Evolutionary conservation across 1,140 invertebrate genomes (phyloP), one percentile per base, ranked within the genome.

Genomic region (Ceratina australensis): DNA sequence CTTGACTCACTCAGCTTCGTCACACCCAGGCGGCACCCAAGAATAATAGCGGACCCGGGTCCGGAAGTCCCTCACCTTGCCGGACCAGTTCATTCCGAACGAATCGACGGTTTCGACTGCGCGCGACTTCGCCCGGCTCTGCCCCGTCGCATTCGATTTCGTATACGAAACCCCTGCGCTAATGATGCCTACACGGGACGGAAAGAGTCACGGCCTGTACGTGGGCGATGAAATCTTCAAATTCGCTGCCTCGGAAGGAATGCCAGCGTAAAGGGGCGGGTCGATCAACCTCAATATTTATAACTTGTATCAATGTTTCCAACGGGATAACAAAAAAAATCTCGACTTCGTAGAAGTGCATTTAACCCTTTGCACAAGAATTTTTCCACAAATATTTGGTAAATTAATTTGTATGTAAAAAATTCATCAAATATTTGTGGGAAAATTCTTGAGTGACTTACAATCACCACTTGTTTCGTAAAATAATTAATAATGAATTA

Each of bases 221-320:
- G 90, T 91, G 89, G 90, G 90, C 90, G 90, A 89, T 63, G 67
- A 72, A 75, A 79, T 86, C 87, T 84, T 90, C 89, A 90, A 90
- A 91, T 89, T 84, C 86, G 79, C 77, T 50, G 72, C 60, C 74
- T 78, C 66, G 59, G 56, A 77, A 78, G 75, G 47, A 64, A 79
- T 63, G 65, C 66, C 74, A 71, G 47, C 76, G 86, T 24, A 28
- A 79, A 83, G 67, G 80, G 65, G 78, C 80, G 81, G 79, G 80
- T 78, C 79, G 84, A 49, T 89, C 83, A 91, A n/a, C n/a, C n/a
- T n/a, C n/a, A n/a, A 91, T 91, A 91, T 91, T 91, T 91, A 91
- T 90, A 90, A 90, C 87, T 88, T 33, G 2, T 33, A 33, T 33
- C 28, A 33, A 33, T 33, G 28, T 33, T 33, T 49, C n/a, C n/a